These are phyloP conservation scores for Auanema freiburgensis DNA, from an alignment of 2,888 invertebrate species.

Conservation along the genomic window DNA sequence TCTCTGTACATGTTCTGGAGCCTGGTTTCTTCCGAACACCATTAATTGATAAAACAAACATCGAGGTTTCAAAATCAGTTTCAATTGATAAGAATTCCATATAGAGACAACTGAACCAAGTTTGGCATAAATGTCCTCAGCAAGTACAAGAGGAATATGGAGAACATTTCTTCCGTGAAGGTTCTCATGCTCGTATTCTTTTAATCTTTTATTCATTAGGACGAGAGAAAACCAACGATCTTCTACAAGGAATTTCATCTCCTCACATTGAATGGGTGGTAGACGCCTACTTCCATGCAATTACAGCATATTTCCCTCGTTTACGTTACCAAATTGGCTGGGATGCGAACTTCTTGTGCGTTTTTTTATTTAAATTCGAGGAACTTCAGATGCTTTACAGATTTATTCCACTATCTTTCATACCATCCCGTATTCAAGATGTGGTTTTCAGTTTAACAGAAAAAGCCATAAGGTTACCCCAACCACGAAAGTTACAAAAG, in stretches of 20 bases:
- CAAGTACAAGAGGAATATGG: constrained; percentile 37
- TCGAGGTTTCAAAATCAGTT: constrained; percentile 17
- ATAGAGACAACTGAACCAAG: constrained; percentile 26
- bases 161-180: constrained; percentile 24
- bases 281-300: constrained; percentile 57
- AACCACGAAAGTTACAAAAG: neutral
- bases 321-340: constrained; percentile 50
- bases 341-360: constrained; percentile 34
- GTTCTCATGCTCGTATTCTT: neutral
- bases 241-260: constrained; percentile 31
- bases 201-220: constrained; percentile 19
- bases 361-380: constrained; percentile 1
- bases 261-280: constrained; percentile 36
- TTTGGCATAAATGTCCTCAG: constrained; percentile 28
- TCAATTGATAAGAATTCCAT: neutral
- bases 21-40: constrained; percentile 61
- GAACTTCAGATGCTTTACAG: too few species aligned
- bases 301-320: constrained; percentile 48
- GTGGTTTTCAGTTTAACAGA: constrained; percentile 25
- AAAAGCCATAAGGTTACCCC: neutral
- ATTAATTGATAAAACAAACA: constrained; percentile 30
- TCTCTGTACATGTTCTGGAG: constrained; percentile 55
- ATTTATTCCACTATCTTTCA: constrained; percentile 37
- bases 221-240: constrained; percentile 19
- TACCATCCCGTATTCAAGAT: constrained; percentile 40